Conservation (phyloP, 1,140 invertebrate species). For the Aphis craccivora region DNA sequence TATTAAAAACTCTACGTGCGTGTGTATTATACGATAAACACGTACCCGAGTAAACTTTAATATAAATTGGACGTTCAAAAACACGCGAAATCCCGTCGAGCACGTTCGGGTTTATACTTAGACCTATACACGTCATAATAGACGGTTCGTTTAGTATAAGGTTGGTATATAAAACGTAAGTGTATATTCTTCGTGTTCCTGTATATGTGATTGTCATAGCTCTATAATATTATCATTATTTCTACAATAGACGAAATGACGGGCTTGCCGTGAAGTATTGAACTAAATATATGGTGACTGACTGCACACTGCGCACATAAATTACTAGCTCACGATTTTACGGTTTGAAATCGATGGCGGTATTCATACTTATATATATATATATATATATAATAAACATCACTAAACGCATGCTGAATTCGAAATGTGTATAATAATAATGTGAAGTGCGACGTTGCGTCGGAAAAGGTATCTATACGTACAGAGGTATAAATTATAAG, state of each 20-base stretch:
- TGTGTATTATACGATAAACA: not conserved
- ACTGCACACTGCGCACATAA: not conserved
- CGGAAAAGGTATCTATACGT: not conserved
- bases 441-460: too few species aligned
- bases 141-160: too few species aligned
- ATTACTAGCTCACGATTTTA: not conserved
- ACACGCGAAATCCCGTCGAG: not conserved
- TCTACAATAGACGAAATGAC: not conserved
- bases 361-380: not conserved
- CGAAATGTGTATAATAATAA: constrained; percentile 1
- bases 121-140: too few species aligned
- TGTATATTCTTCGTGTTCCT: too few species aligned
- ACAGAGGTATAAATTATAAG: not conserved
- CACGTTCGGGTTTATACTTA: too few species aligned
- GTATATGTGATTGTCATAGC: too few species aligned
- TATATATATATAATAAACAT: not conserved
- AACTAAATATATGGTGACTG: not conserved
- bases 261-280: not conserved
- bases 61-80: not conserved
- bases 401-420: not conserved
- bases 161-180: too few species aligned
- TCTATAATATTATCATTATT: not conserved
- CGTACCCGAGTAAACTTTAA: not conserved
- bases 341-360: not conserved
- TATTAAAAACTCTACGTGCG: not conserved